Evolutionary conservation across 2,888 invertebrate genomes (phyloP).

Genomic region (Lymantria dispar): DNA sequence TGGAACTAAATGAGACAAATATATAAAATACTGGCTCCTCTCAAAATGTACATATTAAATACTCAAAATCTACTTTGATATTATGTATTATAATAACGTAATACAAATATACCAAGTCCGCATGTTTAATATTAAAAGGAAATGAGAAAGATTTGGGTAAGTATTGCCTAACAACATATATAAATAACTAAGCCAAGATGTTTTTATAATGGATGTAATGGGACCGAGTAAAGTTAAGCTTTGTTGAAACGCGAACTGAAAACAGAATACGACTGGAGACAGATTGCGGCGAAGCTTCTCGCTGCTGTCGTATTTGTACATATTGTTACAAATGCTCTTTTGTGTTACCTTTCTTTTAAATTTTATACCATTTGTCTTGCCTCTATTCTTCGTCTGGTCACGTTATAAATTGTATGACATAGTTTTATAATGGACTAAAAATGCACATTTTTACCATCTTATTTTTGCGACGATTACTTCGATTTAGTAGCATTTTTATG

Average conservation of each 20-base stretch:
- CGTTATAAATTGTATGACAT: no score
- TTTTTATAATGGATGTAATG: conserved; percentile 12
- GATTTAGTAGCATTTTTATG: no score
- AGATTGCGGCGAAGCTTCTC: conserved; percentile 26
- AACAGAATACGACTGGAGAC: conserved; percentile 34
- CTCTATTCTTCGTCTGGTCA: background rate
- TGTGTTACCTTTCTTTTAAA: conserved; percentile 8
- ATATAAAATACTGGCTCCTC: no score
- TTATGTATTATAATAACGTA: background rate
- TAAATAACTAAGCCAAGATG: background rate
- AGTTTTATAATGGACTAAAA: no score
- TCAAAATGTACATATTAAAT: background rate
- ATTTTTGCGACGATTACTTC: no score
- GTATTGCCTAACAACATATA: background rate
- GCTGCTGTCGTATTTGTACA: conserved; percentile 13
- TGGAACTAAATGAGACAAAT: no score
- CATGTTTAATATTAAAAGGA: background rate
- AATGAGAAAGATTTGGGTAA: background rate
- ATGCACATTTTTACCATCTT: no score
- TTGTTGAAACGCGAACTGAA: conserved; percentile 21
- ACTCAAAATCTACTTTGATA: background rate
- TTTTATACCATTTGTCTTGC: background rate
- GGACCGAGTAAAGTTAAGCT: conserved; percentile 12
- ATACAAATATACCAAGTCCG: background rate
- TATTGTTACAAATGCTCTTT: conserved; percentile 15